Evolutionary conservation across 1,140 invertebrate species (phyloP), one percentile per base, ranked within the genome.

Genomic region (Panagrolaimus sp.): DNA sequence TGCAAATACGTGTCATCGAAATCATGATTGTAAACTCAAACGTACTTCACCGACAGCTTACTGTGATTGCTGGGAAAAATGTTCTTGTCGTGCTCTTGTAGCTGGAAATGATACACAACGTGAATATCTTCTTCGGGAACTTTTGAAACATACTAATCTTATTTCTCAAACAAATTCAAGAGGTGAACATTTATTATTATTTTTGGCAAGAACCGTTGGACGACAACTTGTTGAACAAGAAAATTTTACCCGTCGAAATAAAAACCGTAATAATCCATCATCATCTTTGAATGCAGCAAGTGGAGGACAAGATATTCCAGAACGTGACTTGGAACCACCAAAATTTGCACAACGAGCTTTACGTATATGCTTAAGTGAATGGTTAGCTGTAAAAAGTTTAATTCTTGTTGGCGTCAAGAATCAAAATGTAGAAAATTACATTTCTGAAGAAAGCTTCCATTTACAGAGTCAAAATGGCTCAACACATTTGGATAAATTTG

Each of bases 31-130:
- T 83, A 87, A 97, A 82, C 84, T 98, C 43, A 99, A 99, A 84
- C 88, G 90, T 69, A 98, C 95, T 0, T 95, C 93, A 0, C 96
- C 96, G 0, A 98, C 96, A 10, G 96, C 96, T 0, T 98, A 99
- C 81, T 99, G 96, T 83, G 96, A 99, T 84, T 99, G 96, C 81
- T 99, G 96, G 96, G 96, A 98, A 84, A 98, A 98, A 84, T 98
- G 95, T 84, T 95, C 95, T 80, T 99, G 96, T 84, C 88, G 88
- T 77, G 94, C 95, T 8, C 85, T 98, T 0, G 90, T 98, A 17
- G 90, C 91, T 70, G 96, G 96, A 4, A 91, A 94, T 82, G 92
- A 96, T 85, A 86, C 87, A 10, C 90, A 92, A 10, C 87, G 96
- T 62, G 92, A 90, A 76, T 90, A 93, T 65, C 85, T 99, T 21